Base-by-base conservation (phyloP, 1,140 invertebrate genomes). In the Teleogryllus occipitalis region DNA sequence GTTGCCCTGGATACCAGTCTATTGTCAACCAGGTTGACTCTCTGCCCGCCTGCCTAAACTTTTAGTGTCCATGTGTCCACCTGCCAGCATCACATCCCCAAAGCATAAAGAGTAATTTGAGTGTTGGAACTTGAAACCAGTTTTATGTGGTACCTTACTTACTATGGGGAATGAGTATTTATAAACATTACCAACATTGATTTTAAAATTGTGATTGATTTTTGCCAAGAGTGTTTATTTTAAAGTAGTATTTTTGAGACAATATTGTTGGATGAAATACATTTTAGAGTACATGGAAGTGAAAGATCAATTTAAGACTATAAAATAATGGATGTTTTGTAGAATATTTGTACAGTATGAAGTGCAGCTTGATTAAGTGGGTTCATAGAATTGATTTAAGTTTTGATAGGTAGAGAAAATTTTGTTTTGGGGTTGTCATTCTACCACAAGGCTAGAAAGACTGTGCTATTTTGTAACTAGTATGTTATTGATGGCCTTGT, bases 281-380 rank as follows among this genome's bases (percentile, higher is more conserved):
- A 65, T 65, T 65, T 65, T 65, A 65, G 54, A 65, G 54, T 65
- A 65, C 18, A 18, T 18, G 27, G 18, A 65, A 65, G 54, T 65
- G 54, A 65, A 65, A 65, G 54, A 65, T 18, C 18, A 65, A 65
- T 65, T 39, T 18, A 65, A 65, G 54, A 65, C 54, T 65, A 14
- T 65, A 10, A 14, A 65, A 65, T 65, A 39, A 65, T 65, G 54
- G 18, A 65, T 65, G 54, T 65, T 65, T 65, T 65, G 54, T 65
- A 65, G 54, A 14, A 65, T 65, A 65, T 65, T 65, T 65, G 54
- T 65, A 65, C 54, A 65, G 54, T 65, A 65, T 65, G 54, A 65
- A 14, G 54, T 65, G 54, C 54, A 65, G 54, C 54, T 65, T 39
- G 27, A 39, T 39, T 65, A 65, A 65, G 10, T 65, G 54, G 54